A percentile compares a stretch with the other conserved stretches of the same genome.
Conservation (phyloP, 30 jellyfish, hydroid and myxozoan genomes). For the Cassiopea andromeda region DNA sequence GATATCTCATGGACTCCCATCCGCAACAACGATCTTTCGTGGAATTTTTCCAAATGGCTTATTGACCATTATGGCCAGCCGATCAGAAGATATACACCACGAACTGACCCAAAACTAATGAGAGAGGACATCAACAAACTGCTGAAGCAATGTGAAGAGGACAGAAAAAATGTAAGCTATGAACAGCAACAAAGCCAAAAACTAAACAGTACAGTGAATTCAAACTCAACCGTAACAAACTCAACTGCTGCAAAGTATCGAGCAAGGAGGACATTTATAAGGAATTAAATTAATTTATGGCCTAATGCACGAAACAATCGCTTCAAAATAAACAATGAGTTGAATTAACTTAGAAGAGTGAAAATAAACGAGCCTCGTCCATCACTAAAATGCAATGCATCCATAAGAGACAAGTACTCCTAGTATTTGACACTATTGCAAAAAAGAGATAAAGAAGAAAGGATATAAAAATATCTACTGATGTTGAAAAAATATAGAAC, state of each 20-base stretch:
- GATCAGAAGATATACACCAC: conserved; percentile 83
- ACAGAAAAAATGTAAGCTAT: not conserved
- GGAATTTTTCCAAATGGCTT: conserved; percentile 97
- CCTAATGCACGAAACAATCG: not conserved
- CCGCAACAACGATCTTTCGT: conserved; percentile 90
- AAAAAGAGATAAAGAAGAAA: no score
- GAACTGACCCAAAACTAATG: conserved; percentile 82
- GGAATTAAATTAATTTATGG: not conserved
- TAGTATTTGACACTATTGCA: not conserved
- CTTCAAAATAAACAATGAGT: not conserved
- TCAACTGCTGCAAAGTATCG: not conserved
- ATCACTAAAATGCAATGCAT: not conserved
- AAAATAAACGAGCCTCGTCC: not conserved
- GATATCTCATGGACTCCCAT: conserved; percentile 98
- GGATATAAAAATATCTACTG: no score
- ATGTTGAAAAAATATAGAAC: no score
- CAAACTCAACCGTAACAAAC: not conserved
- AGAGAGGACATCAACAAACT: conserved; percentile 76
- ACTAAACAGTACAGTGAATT: conserved; percentile 13
- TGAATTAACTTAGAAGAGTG: not conserved
- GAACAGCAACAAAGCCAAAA: conserved; percentile 20
- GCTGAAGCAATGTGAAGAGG: conserved; percentile 58
- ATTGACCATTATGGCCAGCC: conserved; percentile 92
- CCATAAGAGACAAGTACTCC: not conserved
- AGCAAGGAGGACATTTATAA: not conserved